phyloP scores from a whole-genome alignment of 2,888 invertebrate species.

The Dione vanillae region DNA sequence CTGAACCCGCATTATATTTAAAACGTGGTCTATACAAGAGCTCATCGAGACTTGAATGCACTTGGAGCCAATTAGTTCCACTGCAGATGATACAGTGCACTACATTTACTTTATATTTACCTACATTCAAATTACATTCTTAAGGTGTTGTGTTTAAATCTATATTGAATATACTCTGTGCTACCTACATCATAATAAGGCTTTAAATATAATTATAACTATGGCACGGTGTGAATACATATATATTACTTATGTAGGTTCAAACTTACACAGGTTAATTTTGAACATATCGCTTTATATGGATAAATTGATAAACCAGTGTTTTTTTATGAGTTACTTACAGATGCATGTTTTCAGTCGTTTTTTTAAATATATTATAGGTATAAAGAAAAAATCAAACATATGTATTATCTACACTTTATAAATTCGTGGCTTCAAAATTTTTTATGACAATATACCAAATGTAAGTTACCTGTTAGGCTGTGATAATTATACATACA shows the following conservation, averaged over 20 bases:
- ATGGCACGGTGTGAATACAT: not conserved
- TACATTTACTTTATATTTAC: slow-evolving; percentile 23
- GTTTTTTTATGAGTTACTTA: no score
- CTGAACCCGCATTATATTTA: slow-evolving; percentile 45
- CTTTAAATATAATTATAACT: slow-evolving; percentile 26
- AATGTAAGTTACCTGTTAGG: slow-evolving; percentile 39
- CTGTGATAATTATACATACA: slow-evolving; percentile 51
- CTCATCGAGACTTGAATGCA: slow-evolving; percentile 62
- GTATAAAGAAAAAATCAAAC: no score
- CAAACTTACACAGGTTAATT: not conserved
- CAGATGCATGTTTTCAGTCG: no score
- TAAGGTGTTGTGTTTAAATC: slow-evolving; percentile 18
- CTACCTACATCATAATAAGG: slow-evolving; percentile 22
- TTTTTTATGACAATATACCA: slow-evolving; percentile 17
- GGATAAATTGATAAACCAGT: not conserved
- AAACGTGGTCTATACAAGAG: slow-evolving; percentile 54
- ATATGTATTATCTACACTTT: no score
- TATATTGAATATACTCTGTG: not conserved
- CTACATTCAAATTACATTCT: slow-evolving; percentile 19
- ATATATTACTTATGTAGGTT: no score
- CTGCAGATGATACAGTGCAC: slow-evolving; percentile 35
- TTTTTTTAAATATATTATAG: no score
- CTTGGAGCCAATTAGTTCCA: slow-evolving; percentile 69
- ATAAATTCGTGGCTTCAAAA: not conserved
- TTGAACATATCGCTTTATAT: not conserved